Percentiles rank a stretch among this genome's conserved stretches.
phyloP scores from a whole-genome alignment of 2,113 vertebrate species.

The Phrynosoma blainvillii region DNA sequence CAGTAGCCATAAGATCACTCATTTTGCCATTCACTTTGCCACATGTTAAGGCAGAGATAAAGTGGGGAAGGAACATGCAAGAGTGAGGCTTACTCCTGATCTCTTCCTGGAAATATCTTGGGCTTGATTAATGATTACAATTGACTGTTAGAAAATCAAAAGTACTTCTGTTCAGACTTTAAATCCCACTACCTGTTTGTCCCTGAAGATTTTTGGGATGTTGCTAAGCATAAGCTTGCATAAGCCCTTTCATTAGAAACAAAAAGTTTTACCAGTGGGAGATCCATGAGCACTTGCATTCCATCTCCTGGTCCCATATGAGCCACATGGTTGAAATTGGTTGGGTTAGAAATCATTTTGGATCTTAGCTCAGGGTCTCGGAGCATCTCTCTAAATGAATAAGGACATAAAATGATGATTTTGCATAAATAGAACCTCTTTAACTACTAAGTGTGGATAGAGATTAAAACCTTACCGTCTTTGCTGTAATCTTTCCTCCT shows the following conservation, averaged over 20 bases:
- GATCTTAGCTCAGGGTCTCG: slow-evolving; percentile 93
- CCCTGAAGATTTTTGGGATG: not conserved
- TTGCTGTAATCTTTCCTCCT: slow-evolving; percentile 92
- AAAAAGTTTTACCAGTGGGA: slow-evolving; percentile 88
- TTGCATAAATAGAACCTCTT: not conserved
- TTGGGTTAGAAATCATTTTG: slow-evolving; percentile 97
- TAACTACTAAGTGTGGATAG: not conserved
- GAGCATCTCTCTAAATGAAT: slow-evolving; percentile 90
- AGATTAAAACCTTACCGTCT: slow-evolving; percentile 77
- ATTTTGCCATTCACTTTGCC: not conserved
- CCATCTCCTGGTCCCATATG: slow-evolving; percentile 99
- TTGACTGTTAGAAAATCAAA: not conserved
- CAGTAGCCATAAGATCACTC: not conserved
- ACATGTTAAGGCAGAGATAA: no score
- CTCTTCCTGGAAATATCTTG: not conserved
- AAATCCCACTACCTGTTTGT: not conserved
- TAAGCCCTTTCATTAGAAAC: not conserved
- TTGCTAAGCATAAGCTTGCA: not conserved
- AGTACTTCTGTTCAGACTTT: not conserved
- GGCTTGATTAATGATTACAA: not conserved
- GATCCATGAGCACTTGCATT: slow-evolving; percentile 98
- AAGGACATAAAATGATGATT: slow-evolving; percentile 21
- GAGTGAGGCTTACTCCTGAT: not conserved
- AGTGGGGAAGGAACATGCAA: not conserved
- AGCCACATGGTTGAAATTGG: slow-evolving; percentile 98